Conservation (phyloP, 2,888 invertebrate genomes). For the Apamea anceps region DNA sequence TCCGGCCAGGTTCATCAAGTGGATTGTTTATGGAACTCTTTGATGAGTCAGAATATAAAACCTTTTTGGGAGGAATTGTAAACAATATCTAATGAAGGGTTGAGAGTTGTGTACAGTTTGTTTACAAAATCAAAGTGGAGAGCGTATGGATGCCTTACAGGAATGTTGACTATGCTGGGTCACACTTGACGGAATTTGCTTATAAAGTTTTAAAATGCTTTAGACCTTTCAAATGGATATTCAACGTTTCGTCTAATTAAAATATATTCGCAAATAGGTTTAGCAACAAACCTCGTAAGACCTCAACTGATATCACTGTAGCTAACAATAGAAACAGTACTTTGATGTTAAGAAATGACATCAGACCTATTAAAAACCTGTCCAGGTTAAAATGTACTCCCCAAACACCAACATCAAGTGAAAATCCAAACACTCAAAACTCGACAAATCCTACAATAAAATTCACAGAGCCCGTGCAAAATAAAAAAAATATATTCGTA, state of each 20-base stretch:
- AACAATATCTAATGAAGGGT: conserved; percentile 44
- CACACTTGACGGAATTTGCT: conserved; percentile 1
- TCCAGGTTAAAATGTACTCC: background rate
- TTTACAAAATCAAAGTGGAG: conserved; percentile 31
- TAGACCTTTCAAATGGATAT: background rate
- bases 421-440: conserved; percentile 21
- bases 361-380: conserved; percentile 1
- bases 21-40: conserved; percentile 61
- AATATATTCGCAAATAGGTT: background rate
- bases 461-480: conserved; percentile 25
- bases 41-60: conserved; percentile 56
- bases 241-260: background rate
- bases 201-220: conserved; percentile 8
- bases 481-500: conserved; percentile 31
- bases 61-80: conserved; percentile 36
- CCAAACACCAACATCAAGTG: conserved; percentile 7
- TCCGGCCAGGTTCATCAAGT: conserved; percentile 64
- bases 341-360: background rate
- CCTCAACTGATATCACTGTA: background rate
- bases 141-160: conserved; percentile 5
- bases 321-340: background rate
- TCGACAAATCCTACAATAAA: conserved; percentile 31
- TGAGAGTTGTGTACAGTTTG: conserved; percentile 23
- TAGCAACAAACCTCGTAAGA: background rate
- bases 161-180: conserved; percentile 1